These are phyloP conservation scores for Aythya baeri DNA, from an alignment of 2,113 vertebrate species.

Conservation along the genomic window DNA sequence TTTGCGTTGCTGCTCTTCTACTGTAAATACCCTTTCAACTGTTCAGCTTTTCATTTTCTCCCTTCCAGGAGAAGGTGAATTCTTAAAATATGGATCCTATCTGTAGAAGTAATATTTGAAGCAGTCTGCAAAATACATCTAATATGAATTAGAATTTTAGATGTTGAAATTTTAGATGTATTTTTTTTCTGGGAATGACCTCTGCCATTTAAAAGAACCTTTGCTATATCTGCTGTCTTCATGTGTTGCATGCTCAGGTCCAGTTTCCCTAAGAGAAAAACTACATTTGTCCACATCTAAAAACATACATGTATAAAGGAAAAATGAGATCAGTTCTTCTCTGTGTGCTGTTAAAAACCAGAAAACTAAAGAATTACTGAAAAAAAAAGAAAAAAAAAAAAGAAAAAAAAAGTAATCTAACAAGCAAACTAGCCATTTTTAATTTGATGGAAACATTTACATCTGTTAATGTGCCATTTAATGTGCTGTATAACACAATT, in stretches of 20 bases:
- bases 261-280: not conserved
- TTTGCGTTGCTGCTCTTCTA: not conserved
- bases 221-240: not conserved
- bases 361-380: not conserved
- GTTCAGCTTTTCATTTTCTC: not conserved
- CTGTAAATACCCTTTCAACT: not conserved
- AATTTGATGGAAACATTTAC: slow-evolving; percentile 35
- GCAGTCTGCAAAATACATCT: not conserved
- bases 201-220: not conserved
- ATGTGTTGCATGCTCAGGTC: not conserved
- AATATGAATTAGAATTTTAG: not conserved
- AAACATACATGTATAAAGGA: not conserved
- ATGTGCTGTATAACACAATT: slow-evolving; percentile 45
- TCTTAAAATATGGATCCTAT: not conserved
- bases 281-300: not conserved
- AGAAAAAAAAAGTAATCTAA: not conserved
- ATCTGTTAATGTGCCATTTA: slow-evolving; percentile 54
- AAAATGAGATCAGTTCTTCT: not conserved
- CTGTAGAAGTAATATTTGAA: not conserved
- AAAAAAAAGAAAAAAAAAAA: not conserved
- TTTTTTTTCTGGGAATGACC: not conserved
- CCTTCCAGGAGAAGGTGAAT: not conserved
- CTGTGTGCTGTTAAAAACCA: not conserved
- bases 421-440: not conserved
- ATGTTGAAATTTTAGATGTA: not conserved